Evolutionary conservation across 2,113 vertebrate genomes (phyloP), one percentile per base, ranked within the genome.

Genomic region (Prietella phreatophila): DNA sequence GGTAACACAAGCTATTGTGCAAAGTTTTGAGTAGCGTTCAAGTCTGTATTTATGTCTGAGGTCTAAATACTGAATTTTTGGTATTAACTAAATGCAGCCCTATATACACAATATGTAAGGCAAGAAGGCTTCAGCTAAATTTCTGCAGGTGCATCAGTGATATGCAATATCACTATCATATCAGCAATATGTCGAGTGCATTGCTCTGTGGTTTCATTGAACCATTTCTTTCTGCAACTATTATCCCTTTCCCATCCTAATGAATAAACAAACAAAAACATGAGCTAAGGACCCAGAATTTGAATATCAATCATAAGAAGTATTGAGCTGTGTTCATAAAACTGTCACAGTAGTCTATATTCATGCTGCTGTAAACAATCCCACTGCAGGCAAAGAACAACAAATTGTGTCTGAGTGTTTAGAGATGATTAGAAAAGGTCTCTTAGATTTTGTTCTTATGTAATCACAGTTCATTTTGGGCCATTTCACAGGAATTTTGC

Each of bases 61-160:
- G 67, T 71, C 67, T 71, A 33, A 71, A 71, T 71, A 71, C 67
- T 71, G 63, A 67, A 67, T 67, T 15, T 67, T 5, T 11, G 8
- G 22, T 61, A 25, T 61, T 56, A 56, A 81, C 50, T 20, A 27
- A 17, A 65, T 65, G 4, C 61, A n/a, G 25, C 27, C 27, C 3
- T 65, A n/a, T 30, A 19, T 50, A 50, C 42, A 50, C 47, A 10
- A 50, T 50, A 50, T 50, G 17, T 56, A 79, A 20, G 14, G 2
- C 27, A 82, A 87, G 85, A 47, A 85, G 47, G 73, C 50, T 86
- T 87, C 36, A 73, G 36, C 69, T 69, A 80, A 84, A 90, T 78
- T 90, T 85, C 86, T 58, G 67, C 71, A 83, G 63, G 78, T 58
- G 30, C 53, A 33, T 36, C 19, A 56, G 8, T 36, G 61, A 65